Evolutionary conservation across 2,797 vertebrate genomes (phyloP), one percentile per base, ranked within the genome.

Genomic region (Diceros bicornis): DNA sequence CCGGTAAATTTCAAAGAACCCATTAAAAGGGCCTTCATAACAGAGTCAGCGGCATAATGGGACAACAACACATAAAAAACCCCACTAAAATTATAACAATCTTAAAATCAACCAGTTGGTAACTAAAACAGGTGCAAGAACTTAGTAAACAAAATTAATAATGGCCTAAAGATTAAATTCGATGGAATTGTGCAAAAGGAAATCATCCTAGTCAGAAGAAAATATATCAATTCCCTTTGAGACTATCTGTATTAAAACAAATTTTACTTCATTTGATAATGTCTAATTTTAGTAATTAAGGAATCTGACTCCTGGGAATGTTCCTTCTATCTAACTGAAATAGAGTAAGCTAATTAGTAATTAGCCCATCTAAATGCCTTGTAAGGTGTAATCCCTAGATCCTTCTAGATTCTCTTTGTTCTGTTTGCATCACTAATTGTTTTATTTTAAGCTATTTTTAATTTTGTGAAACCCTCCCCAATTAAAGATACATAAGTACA

Each of bases 281-380:
- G 41, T 55, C 34, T 97, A 97, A 98, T 96, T 98, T 97, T 98
- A 97, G 72, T 97, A 97, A 98, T 98, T 97, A 97, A 97, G 87
- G 96, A 96, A 81, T 88, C 71, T 64, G 69, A 72, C 96, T 94
- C 91, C 75, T 89, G 96, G 82, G 97, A 95, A 27, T 93, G 57
- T 89, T 86, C 32, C 23, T 95, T 93, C 89, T 85, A 47, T 93
- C 89, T 87, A 77, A 87, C 75, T 92, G 91, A 92, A 96, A 87
- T 91, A 79, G 91, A 79, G 10, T 87, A 50, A 84, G 93, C 59
- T 97, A 97, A 97, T 95, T 61, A 96, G 93, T 96, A 97, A 96
- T 95, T 91, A 94, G 86, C 57, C 79, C 34, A 64, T 84, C 55
- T 81, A 84, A 97, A 87, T 81, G 83, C 44, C 79, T 91, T 93